A percentile compares a stretch with the other conserved stretches of the same genome.
These are phyloP conservation scores for Anhinga anhinga DNA, from an alignment of 2,113 vertebrate genomes.

Conservation along the genomic window DNA sequence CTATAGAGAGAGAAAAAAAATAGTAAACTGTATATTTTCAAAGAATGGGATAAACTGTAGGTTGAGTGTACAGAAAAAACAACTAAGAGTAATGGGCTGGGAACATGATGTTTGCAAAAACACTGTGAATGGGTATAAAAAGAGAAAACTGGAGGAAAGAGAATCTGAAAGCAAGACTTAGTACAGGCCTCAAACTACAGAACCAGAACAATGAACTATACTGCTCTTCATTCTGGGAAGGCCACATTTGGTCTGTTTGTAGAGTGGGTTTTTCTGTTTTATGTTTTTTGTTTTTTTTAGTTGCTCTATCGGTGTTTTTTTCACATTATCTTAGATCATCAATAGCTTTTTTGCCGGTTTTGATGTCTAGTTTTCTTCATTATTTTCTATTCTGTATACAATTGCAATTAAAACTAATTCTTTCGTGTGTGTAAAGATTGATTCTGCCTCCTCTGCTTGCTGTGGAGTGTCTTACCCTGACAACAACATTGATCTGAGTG, in stretches of 20 bases:
- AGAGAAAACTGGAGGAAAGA: background rate
- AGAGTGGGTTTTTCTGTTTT: too few relatives aligned
- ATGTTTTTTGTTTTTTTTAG: background rate
- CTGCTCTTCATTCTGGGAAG: background rate
- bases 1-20: background rate
- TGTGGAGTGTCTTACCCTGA: background rate
- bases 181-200: background rate
- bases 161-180: background rate
- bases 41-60: background rate
- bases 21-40: background rate
- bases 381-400: background rate
- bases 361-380: rapidly evolving
- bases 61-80: background rate
- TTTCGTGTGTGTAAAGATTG: background rate
- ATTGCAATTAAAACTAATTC: background rate
- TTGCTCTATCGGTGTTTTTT: background rate
- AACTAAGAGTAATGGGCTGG: background rate
- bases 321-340: background rate
- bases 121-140: background rate
- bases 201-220: background rate
- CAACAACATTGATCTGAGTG: background rate
- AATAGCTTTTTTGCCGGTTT: background rate
- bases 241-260: background rate
- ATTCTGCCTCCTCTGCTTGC: background rate
- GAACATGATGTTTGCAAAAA: background rate